Base-by-base conservation (phyloP, 2,113 vertebrate species). In the Labrus mixtus region DNA sequence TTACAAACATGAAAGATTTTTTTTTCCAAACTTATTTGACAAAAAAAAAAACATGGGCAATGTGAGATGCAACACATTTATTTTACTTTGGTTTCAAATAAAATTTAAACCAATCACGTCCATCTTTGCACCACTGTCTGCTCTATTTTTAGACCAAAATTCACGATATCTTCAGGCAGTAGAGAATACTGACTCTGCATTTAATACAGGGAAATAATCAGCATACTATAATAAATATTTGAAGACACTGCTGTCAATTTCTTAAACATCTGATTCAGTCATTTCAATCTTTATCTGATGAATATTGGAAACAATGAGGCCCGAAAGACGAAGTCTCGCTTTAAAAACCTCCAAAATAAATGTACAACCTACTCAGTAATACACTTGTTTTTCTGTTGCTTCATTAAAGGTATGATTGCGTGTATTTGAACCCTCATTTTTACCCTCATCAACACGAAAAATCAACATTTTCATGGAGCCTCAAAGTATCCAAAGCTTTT, bases 341-440 rank as follows among this genome's bases (percentile, higher is more conserved):
- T 48, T 2, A 36, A 54, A 57, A 65, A 0, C 20, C 25, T 2
- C 10, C 11, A 2, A 39, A 59, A 64, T 41, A 23, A 58, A 74
- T 59, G 4, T n/a, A 57, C 19, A 79, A 54, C 10, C 10, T 61
- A 8, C 50, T 56, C 43, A 54, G 19, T 51, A n/a, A 36, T 12
- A n/a, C 33, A 33, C 20, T 33, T 36, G 39, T 10, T 53, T 51
- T 22, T 55, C 56, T 22, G 46, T 0, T 6, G 43, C 4, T 20
- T 46, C 25, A 53, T 65, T 74, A 74, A 78, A 74, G 60, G 60
- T 74, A 36, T 10, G 74, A 9, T 23, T 70, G 55, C 61, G 48
- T 70, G 55, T 20, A 20, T 15, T 81, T 59, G 45, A 59, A 69
- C 46, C 36, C 55, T 41, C 39, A 67, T 51, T 64, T 48, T 48